These are phyloP conservation scores for Drosophila neoperkinsi DNA, from an alignment of 2,888 invertebrate species.

Conservation along the genomic window DNA sequence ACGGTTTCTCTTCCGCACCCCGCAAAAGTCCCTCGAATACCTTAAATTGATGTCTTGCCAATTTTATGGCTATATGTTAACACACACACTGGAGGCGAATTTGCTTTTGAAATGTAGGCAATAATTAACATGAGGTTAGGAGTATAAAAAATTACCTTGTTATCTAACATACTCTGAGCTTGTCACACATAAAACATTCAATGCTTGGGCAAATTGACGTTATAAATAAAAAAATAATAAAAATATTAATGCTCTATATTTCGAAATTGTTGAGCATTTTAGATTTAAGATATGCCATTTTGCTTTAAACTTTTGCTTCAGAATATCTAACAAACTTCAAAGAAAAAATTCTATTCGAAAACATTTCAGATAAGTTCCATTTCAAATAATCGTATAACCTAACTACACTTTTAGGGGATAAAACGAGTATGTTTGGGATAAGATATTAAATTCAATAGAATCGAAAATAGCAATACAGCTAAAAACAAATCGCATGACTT, in stretches of 20 bases:
- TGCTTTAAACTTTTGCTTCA: background rate
- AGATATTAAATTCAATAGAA: background rate
- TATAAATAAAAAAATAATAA: background rate
- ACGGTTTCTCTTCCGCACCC: background rate
- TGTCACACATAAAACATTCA: background rate
- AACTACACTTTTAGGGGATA: background rate
- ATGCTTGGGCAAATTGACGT: too few species aligned
- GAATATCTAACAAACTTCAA: background rate
- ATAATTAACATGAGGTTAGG: background rate
- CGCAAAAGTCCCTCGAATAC: background rate
- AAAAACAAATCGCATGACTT: background rate
- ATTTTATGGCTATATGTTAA: conserved; percentile 32
- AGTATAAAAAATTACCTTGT: background rate
- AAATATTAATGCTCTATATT: background rate
- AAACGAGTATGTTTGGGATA: background rate
- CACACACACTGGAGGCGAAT: background rate
- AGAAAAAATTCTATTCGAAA: background rate
- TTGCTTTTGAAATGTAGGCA: background rate
- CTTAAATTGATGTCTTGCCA: conserved; percentile 18
- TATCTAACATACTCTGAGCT: background rate
- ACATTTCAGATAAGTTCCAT: background rate
- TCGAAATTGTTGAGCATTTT: background rate
- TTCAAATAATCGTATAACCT: background rate
- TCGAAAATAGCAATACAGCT: background rate
- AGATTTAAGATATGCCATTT: background rate